Base-by-base conservation (phyloP, 2,797 vertebrate species). In the Enoplosus armatus region DNA sequence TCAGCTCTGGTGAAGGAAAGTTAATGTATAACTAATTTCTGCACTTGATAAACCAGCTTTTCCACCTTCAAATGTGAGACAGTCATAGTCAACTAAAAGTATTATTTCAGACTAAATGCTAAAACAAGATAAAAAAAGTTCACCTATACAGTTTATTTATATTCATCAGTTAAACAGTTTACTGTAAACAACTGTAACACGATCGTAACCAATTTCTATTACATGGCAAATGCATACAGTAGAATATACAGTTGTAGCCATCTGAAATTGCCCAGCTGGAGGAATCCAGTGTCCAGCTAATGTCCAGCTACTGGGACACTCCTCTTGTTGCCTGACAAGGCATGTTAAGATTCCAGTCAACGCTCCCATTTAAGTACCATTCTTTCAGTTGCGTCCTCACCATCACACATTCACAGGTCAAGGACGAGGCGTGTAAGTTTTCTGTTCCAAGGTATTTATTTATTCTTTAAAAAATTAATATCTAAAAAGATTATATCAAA, bases 171-270 rank as follows among this genome's bases (percentile, higher is more conserved):
- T 62, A n/a, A n/a, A n/a, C n/a, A n/a, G n/a, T 83, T 71, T 56
- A 66, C 56, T 56, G 55, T 2, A 66, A 64, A 59, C n/a, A n/a
- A n/a, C n/a, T n/a, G n/a, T n/a, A 70, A 63, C 39, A 63, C 64
- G 7, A 60, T 29, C 29, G 3, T 15, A 35, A 60, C 1, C 8
- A 6, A 37, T 26, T 43, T 48, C 0, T 24, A 5, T 11, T n/a
- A 27, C 12, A 58, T 26, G 2, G 8, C 14, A 63, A 41, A 27
- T 18, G n/a, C n/a, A 72, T 20, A 70, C 39, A 41, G 37, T 37
- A 18, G 8, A 54, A 9, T 24, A 24, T 24, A 56, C 3, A 58
- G n/a, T n/a, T n/a, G n/a, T n/a, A n/a, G n/a, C n/a, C n/a, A n/a
- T n/a, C n/a, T n/a, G n/a, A n/a, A n/a, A n/a, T n/a, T n/a, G n/a